These are phyloP conservation scores for Pyrrhia umbra DNA, from an alignment of 2,888 invertebrate genomes.

Conservation along the genomic window DNA sequence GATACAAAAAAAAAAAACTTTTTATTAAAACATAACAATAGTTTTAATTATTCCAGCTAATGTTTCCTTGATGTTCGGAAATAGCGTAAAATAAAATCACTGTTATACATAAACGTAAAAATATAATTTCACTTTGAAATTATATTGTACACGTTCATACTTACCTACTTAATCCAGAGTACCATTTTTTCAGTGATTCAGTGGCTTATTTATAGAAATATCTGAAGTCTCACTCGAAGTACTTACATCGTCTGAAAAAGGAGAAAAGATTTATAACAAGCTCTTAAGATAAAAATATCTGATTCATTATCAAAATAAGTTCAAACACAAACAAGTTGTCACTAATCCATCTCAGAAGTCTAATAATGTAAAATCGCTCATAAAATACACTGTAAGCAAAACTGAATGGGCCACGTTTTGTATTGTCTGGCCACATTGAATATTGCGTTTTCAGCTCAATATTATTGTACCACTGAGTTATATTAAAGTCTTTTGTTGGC, in stretches of 20 bases:
- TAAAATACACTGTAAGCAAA: slow-evolving; percentile 43
- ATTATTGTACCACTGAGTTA: slow-evolving; percentile 70
- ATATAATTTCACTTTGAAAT: too few species aligned
- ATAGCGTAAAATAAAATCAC: too few species aligned
- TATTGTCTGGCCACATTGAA: slow-evolving; percentile 66
- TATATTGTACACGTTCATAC: too few species aligned
- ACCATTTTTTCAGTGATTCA: neutral
- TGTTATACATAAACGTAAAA: too few species aligned
- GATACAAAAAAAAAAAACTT: too few species aligned
- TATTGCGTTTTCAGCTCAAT: slow-evolving; percentile 73
- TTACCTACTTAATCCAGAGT: too few species aligned
- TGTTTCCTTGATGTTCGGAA: too few species aligned
- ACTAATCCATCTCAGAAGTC: slow-evolving; percentile 36
- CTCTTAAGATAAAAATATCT: neutral
- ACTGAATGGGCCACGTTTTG: slow-evolving; percentile 49
- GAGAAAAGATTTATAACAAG: neutral
- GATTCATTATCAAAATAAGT: slow-evolving; percentile 28
- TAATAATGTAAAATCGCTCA: slow-evolving; percentile 34
- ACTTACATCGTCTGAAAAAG: neutral
- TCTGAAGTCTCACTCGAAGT: neutral
- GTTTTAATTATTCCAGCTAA: too few species aligned
- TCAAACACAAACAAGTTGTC: neutral
- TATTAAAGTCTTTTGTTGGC: slow-evolving; percentile 75
- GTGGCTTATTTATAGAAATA: slow-evolving; percentile 4
- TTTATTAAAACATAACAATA: too few species aligned